Percentiles rank a stretch among this genome's conserved stretches.
phyloP scores from a whole-genome alignment of 2,888 invertebrate species.

The Sphecodes monilicornis region DNA sequence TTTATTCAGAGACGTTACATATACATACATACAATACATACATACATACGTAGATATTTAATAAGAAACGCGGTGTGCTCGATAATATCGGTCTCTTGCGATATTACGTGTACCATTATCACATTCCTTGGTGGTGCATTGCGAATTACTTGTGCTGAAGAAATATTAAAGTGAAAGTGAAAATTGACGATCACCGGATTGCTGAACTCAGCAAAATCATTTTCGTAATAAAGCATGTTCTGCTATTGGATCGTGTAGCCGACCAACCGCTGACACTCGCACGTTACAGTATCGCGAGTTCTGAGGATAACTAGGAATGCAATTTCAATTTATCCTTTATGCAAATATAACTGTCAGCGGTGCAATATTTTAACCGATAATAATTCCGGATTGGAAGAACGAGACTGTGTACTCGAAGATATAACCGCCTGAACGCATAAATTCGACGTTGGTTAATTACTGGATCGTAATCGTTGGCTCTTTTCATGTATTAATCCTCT shows the following conservation, averaged over 20 bases:
- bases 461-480: no score
- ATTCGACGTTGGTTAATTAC: background rate
- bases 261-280: background rate
- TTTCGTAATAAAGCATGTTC: slow-evolving; percentile 17
- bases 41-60: background rate
- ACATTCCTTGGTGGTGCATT: slow-evolving; percentile 33
- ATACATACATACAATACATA: no score
- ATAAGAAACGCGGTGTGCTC: background rate
- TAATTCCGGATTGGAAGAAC: background rate
- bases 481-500: no score
- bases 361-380: background rate
- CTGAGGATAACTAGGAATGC: background rate
- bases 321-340: background rate
- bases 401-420: background rate
- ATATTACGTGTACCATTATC: slow-evolving; percentile 53
- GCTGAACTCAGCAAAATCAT: slow-evolving; percentile 14
- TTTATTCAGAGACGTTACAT: slow-evolving; percentile 21
- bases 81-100: slow-evolving; percentile 42
- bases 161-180: slow-evolving; percentile 53
- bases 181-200: slow-evolving; percentile 18
- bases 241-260: background rate
- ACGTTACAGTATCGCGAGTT: background rate
- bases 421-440: background rate
- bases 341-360: background rate
- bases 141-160: slow-evolving; percentile 43